These are phyloP conservation scores for Geotrupes spiniger DNA, from an alignment of 2,888 invertebrate species.

Conservation along the genomic window DNA sequence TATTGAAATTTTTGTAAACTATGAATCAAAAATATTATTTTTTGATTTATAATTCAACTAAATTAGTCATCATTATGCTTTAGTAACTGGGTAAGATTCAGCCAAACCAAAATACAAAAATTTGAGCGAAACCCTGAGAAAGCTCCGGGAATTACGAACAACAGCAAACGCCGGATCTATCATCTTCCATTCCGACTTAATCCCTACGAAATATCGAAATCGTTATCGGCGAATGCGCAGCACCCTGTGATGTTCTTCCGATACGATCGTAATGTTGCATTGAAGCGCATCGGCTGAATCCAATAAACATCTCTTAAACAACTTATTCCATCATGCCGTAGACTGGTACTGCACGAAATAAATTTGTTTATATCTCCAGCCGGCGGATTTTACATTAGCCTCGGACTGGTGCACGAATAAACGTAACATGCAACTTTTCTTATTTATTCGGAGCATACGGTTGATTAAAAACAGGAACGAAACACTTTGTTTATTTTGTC, in stretches of 20 bases:
- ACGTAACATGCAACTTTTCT: constrained; percentile 1
- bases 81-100: no score
- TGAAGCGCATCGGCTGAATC: constrained; percentile 28
- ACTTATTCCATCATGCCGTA: constrained; percentile 28
- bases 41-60: no score
- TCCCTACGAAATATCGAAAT: constrained; percentile 30
- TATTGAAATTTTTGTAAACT: no score
- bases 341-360: constrained; percentile 20
- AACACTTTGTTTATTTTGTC: no score
- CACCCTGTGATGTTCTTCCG: constrained; percentile 28
- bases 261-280: constrained; percentile 28
- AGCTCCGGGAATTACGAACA: no score
- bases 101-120: no score
- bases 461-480: no score
- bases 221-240: constrained; percentile 25
- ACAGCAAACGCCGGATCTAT: no score
- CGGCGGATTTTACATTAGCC: constrained; percentile 1
- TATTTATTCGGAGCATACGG: not conserved
- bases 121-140: no score
- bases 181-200: constrained; percentile 17
- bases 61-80: no score
- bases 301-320: constrained; percentile 34
- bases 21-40: no score
- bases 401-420: not conserved
- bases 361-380: constrained; percentile 26